Evolutionary conservation across 2,113 vertebrate genomes (phyloP).

Genomic region (Enhydra lutris): DNA sequence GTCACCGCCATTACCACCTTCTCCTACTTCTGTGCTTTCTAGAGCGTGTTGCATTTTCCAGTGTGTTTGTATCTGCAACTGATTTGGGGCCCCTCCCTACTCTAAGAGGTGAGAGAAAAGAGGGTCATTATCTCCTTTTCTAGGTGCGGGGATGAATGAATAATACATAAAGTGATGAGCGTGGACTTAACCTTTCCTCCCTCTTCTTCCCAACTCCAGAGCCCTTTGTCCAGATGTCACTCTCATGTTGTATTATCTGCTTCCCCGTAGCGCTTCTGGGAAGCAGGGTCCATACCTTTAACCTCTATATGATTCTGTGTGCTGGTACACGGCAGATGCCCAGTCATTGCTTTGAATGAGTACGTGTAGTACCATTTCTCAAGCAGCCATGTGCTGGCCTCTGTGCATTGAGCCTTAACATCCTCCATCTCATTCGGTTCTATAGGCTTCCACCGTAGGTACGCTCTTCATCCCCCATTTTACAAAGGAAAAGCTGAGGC

Average conservation of each 20-base stretch:
- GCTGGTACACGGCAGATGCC: no score
- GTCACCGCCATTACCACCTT: neutral
- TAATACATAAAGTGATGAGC: neutral
- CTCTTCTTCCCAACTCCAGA: neutral
- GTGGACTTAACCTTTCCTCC: neutral
- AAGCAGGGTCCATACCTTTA: neutral
- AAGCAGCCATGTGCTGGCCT: neutral
- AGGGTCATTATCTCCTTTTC: neutral
- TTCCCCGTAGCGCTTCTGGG: neutral
- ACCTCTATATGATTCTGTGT: neutral
- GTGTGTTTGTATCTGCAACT: neutral
- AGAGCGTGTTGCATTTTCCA: neutral
- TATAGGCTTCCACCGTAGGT: neutral
- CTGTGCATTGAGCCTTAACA: neutral
- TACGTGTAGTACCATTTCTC: accelerated
- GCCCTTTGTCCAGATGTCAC: neutral
- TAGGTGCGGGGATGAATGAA: neutral
- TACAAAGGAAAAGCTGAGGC: neutral
- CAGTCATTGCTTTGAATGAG: neutral
- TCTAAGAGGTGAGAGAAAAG: neutral
- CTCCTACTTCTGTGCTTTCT: neutral
- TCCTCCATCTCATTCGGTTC: neutral
- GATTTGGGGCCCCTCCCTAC: neutral
- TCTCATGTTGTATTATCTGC: neutral
- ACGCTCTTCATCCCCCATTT: neutral